Evolutionary conservation across 2,888 invertebrate species (phyloP).

Genomic region (Belgica antarctica): DNA sequence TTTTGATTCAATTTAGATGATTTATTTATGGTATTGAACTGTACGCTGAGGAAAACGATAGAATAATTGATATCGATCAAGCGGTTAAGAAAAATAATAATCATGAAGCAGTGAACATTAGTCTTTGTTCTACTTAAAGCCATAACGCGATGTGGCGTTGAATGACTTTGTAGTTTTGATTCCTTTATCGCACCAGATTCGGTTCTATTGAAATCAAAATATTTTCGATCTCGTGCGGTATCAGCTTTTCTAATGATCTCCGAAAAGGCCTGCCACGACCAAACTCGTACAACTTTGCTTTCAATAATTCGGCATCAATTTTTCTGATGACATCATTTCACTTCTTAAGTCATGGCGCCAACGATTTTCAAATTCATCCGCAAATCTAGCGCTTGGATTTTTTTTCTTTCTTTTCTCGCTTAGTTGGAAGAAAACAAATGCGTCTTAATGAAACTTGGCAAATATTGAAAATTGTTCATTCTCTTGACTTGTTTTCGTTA

Average conservation of each 20-base stretch:
- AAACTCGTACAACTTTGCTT: neutral
- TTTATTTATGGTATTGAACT: conserved; percentile 20
- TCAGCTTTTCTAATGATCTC: too few relatives aligned
- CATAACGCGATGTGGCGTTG: neutral
- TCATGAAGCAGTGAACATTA: conserved; percentile 5
- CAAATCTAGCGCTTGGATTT: conserved; percentile 13
- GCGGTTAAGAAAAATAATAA: neutral
- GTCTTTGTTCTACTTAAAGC: conserved; percentile 13
- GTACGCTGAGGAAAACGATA: neutral
- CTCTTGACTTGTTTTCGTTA: neutral
- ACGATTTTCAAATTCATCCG: conserved; percentile 22
- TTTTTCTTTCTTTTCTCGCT: neutral
- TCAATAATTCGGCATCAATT: conserved; percentile 16
- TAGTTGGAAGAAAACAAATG: neutral
- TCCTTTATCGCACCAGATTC: too few relatives aligned
- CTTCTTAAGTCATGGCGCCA: conserved; percentile 32
- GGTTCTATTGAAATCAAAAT: conserved; percentile 7
- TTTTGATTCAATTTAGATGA: conserved; percentile 13
- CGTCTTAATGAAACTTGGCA: conserved; percentile 1
- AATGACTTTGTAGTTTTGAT: neutral
- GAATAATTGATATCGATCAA: conserved; percentile 26
- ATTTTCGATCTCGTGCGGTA: neutral
- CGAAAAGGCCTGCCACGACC: neutral
- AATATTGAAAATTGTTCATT: conserved; percentile 14
- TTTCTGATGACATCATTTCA: conserved; percentile 21